These are phyloP conservation scores for Odontamblyopus lacepedii DNA, from an alignment of 2,797 vertebrate genomes.

Conservation along the genomic window DNA sequence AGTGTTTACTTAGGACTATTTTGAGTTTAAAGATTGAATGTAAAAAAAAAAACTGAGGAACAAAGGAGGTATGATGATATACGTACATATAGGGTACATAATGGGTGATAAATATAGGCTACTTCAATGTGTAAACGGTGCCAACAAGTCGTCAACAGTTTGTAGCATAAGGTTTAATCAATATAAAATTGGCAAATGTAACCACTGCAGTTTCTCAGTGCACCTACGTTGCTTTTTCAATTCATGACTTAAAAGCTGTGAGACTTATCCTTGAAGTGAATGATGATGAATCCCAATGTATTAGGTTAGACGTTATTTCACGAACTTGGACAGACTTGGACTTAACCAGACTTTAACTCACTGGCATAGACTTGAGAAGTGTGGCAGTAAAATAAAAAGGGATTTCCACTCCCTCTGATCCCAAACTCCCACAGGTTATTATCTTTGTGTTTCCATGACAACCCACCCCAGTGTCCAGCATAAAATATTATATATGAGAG, in stretches of 20 bases:
- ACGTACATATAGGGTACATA: neutral
- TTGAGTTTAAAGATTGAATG: neutral
- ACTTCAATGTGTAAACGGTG: neutral
- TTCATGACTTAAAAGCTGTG: neutral
- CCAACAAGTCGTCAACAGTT: neutral
- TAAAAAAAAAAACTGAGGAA: too few species aligned
- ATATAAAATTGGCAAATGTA: neutral
- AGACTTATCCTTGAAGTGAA: neutral
- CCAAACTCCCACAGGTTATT: slow-evolving; percentile 29
- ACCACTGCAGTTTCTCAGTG: neutral
- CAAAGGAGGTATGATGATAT: neutral
- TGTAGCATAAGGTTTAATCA: neutral
- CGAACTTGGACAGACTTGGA: neutral
- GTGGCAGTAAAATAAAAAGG: neutral
- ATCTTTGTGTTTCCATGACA: slow-evolving; percentile 42
- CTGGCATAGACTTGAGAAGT: slow-evolving; percentile 1
- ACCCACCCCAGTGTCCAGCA: slow-evolving; percentile 31
- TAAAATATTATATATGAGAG: slow-evolving; percentile 27
- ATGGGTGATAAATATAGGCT: too few species aligned
- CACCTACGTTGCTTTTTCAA: neutral
- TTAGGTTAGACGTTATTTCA: neutral
- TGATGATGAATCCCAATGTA: neutral
- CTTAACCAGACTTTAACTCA: slow-evolving; percentile 4
- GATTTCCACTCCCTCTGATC: slow-evolving; percentile 27
- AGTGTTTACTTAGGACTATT: neutral